Evolutionary conservation across 2,888 invertebrate species (phyloP).

Genomic region (Sipha maydis): DNA sequence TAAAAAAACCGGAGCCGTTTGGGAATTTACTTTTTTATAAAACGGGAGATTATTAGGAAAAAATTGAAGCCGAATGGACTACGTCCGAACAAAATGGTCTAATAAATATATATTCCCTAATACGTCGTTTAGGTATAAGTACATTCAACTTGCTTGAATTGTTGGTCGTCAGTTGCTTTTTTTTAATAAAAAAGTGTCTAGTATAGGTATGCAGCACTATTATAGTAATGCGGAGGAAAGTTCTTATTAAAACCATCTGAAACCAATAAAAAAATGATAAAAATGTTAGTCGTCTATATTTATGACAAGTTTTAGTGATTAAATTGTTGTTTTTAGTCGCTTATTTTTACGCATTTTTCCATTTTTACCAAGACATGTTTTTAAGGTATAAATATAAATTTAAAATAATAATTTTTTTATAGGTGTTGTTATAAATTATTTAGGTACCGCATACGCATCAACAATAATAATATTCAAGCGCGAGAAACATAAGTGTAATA

Average conservation of each 20-base stretch:
- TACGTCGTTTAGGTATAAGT: not conserved
- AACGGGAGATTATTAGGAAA: too few relatives aligned
- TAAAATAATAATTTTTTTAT: not conserved
- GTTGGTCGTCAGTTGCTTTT: not conserved
- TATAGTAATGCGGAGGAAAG: not conserved
- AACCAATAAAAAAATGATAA: constrained; percentile 7
- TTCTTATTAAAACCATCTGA: constrained; percentile 2
- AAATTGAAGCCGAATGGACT: too few relatives aligned
- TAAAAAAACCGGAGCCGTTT: too few relatives aligned
- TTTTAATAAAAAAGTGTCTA: not conserved
- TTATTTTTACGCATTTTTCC: not conserved
- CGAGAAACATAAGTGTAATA: not conserved
- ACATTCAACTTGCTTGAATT: not conserved
- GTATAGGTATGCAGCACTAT: too few relatives aligned
- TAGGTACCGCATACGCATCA: not conserved
- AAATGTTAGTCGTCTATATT: constrained; percentile 17
- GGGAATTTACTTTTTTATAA: too few relatives aligned
- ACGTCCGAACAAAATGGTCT: not conserved
- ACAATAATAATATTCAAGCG: not conserved
- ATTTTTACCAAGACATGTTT: not conserved
- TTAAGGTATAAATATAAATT: not conserved
- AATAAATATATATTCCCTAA: not conserved
- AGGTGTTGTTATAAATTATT: not conserved
- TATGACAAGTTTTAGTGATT: constrained; percentile 31
- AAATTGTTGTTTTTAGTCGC: constrained; percentile 3